Conservation (phyloP, 2,888 invertebrate species). For the Andricus quercusramuli region DNA sequence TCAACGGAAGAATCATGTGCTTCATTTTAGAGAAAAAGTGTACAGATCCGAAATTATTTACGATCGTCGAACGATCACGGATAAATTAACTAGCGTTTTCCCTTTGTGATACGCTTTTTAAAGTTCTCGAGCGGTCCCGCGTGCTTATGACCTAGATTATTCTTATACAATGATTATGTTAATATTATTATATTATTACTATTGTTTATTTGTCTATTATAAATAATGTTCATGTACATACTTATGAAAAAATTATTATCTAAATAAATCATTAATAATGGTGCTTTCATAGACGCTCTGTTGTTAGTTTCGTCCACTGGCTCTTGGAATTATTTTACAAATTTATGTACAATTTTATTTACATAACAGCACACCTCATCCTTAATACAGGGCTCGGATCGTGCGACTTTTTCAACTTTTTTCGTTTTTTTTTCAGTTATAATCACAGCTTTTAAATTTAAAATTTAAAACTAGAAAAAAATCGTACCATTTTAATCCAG, state of each 20-base stretch:
- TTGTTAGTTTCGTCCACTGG: conserved; percentile 47
- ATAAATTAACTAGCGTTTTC: conserved; percentile 43
- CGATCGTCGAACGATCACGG: conserved; percentile 42
- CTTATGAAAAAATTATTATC: conserved; percentile 68
- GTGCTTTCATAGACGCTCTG: conserved; percentile 71
- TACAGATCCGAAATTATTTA: conserved; percentile 41
- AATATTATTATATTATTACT: conserved; percentile 64
- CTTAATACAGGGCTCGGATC: too few species aligned
- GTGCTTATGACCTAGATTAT: conserved; percentile 68
- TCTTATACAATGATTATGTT: conserved; percentile 65
- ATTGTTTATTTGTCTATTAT: conserved; percentile 62
- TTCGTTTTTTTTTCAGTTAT: too few species aligned
- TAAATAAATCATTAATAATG: conserved; percentile 74
- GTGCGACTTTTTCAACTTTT: too few species aligned
- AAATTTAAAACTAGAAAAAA: too few species aligned
- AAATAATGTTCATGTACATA: conserved; percentile 73
- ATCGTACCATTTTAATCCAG: too few species aligned
- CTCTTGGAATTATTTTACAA: conserved; percentile 24
- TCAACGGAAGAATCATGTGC: conserved; percentile 17
- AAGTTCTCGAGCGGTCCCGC: conserved; percentile 54
- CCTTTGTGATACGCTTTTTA: conserved; percentile 51
- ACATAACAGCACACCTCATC: neutral
- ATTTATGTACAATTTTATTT: conserved; percentile 19
- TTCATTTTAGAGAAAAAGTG: conserved; percentile 7
- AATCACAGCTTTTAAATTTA: too few species aligned